A percentile compares a stretch with the other conserved stretches of the same genome.
Evolutionary conservation across 2,113 vertebrate genomes (phyloP).

Genomic region (Hippocampus abdominalis): DNA sequence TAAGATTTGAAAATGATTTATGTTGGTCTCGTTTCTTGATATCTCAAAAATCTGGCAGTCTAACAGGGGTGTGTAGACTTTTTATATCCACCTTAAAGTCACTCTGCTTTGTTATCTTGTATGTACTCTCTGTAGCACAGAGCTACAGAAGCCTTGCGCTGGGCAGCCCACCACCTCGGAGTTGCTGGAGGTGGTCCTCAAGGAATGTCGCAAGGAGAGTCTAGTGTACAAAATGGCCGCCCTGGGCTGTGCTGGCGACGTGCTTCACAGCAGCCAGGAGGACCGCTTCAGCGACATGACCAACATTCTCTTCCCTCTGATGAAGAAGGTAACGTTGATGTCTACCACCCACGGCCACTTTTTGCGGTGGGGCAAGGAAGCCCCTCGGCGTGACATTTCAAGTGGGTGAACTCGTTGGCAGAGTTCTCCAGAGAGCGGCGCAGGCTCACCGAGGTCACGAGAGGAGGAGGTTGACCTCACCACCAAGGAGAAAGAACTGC

Average conservation of each 20-base stretch:
- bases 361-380: not conserved
- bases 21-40: not conserved
- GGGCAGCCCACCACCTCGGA: conserved; percentile 81
- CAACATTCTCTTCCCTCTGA: conserved; percentile 86
- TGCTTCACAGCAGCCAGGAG: conserved; percentile 83
- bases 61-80: not conserved
- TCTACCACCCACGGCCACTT: not conserved
- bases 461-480: conserved; percentile 74
- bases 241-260: conserved; percentile 78
- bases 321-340: conserved; percentile 83
- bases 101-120: not conserved
- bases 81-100: not conserved
- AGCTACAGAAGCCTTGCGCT: conserved; percentile 79
- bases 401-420: conserved; percentile 41
- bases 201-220: conserved; percentile 89
- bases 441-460: conserved; percentile 61
- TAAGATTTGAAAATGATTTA: not conserved
- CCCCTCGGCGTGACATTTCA: not conserved
- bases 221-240: conserved; percentile 88
- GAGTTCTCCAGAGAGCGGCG: conserved; percentile 75
- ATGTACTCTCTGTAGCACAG: conserved; percentile 47
- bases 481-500: conserved; percentile 79
- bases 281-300: conserved; percentile 85
- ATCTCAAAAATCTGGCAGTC: not conserved
- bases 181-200: conserved; percentile 82